Evolutionary conservation across 2,888 invertebrate species (phyloP), one percentile per base, ranked within the genome.

Genomic region (Thecophora atra): DNA sequence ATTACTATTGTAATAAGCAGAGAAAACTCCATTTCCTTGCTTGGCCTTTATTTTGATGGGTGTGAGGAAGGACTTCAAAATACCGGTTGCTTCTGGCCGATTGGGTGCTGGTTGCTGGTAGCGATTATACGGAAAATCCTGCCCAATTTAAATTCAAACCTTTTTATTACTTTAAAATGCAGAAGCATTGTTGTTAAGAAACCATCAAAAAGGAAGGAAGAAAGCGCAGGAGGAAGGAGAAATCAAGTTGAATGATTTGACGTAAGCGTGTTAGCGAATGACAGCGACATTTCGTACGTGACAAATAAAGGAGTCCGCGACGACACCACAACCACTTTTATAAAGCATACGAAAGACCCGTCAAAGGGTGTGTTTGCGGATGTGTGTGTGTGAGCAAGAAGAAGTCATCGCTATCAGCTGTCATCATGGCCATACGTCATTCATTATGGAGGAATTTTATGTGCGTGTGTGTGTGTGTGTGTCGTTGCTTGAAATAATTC

Each of bases 401-500:
- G 47, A 47, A 47, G n/a, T 17, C 15, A 47, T 47, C 17, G 15
- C 47, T 47, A 58, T 21, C 26, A 24, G 58, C 68, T 68, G 68
- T 42, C 56, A 58, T 17, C 37, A 68, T 47, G 21, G 13, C 51
- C 26, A 42, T 56, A 56, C 17, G 42, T 56, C 58, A 68, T 42
- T 64, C 47, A 64, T 56, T 68, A 68, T 26, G 68, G 17, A 17
- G 44, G 44, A 19, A 21, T 24, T 19, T 44, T 19, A n/a, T 63
- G 19, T 26, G 51, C 17, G 65, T 8, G 47, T 5, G 51, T 15
- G 6, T 54, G 54, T 11, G 30, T 19, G 51, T 11, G n/a, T 30
- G 58, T 68, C 15, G 37, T 17, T 56, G 42, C 68, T 24, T 24
- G 19, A 58, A 58, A 58, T 42, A 68, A 56, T 42, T 56, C 28